These are phyloP conservation scores for Nipponia nippon DNA, from an alignment of 2,113 vertebrate genomes.

Conservation along the genomic window DNA sequence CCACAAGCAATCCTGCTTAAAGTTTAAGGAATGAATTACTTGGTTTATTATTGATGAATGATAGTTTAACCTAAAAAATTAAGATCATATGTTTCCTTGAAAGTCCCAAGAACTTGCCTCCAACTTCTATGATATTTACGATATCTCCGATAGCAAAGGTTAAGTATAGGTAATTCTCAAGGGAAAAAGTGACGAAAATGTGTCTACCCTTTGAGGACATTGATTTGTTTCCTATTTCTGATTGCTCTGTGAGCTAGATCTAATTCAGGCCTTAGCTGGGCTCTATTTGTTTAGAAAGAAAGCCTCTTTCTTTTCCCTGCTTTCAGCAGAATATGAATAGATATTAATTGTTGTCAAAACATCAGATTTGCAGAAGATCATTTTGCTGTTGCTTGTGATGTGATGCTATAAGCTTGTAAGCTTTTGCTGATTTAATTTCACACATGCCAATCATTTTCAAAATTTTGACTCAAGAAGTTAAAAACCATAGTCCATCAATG, in stretches of 20 bases:
- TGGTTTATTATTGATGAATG: not conserved
- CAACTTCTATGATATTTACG: not conserved
- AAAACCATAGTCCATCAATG: not conserved
- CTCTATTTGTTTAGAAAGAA: not conserved
- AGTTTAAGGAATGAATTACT: not conserved
- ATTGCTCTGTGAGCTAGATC: not conserved
- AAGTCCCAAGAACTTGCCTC: not conserved
- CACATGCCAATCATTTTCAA: slow-evolving; percentile 32
- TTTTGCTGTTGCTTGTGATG: not conserved
- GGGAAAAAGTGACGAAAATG: not conserved
- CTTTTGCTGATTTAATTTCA: slow-evolving; percentile 55
- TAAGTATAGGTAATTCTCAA: not conserved
- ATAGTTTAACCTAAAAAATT: not conserved
- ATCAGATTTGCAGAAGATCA: slow-evolving; percentile 1
- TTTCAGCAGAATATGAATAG: not conserved
- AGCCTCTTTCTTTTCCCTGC: not conserved
- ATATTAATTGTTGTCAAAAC: slow-evolving; percentile 32
- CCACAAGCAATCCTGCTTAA: not conserved
- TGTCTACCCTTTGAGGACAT: not conserved
- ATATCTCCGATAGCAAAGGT: not conserved
- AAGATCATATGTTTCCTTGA: not conserved
- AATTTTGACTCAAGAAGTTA: not conserved
- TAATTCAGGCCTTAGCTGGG: not conserved
- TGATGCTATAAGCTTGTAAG: slow-evolving; percentile 36
- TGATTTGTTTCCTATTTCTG: not conserved